Conservation (phyloP, 2,797 vertebrate species). For the Enteromius paludinosus region DNA sequence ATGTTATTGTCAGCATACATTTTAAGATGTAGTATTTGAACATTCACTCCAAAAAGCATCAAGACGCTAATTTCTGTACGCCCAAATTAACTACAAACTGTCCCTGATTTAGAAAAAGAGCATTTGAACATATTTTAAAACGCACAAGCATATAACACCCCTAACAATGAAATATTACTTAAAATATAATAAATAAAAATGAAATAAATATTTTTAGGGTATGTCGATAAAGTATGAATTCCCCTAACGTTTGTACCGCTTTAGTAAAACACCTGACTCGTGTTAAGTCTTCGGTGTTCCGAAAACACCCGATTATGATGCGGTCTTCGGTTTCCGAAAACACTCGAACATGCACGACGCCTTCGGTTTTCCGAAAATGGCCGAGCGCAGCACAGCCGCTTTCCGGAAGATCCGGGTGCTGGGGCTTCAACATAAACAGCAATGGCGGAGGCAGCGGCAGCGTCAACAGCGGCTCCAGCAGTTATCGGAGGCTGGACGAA, state of each 20-base stretch:
- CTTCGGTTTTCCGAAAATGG: conserved; percentile 55
- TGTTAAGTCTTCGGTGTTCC: not conserved
- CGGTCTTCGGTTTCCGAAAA: conserved; percentile 1
- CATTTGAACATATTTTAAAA: not conserved
- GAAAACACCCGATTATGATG: conserved; percentile 2
- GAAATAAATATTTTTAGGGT: not conserved
- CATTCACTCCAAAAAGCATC: not conserved
- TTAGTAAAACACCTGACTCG: not conserved
- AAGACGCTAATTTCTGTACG: not conserved
- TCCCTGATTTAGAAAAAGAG: not conserved
- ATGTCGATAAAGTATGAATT: not conserved
- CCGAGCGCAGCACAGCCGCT: conserved; percentile 65
- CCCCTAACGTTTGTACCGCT: not conserved
- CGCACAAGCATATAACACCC: not conserved
- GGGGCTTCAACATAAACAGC: conserved; percentile 92
- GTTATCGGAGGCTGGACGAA: conserved; percentile 89
- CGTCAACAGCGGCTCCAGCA: conserved; percentile 76
- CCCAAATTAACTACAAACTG: too few species aligned
- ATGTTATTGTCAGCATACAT: not conserved
- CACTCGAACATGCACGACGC: not conserved
- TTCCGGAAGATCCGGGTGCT: conserved; percentile 89
- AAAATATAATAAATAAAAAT: too few species aligned
- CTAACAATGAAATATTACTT: not conserved
- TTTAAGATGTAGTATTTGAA: not conserved
- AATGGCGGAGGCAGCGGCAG: conserved; percentile 97